Conservation (phyloP, 92 coral and sea anemone species). For the Zoanthus solanderi region DNA sequence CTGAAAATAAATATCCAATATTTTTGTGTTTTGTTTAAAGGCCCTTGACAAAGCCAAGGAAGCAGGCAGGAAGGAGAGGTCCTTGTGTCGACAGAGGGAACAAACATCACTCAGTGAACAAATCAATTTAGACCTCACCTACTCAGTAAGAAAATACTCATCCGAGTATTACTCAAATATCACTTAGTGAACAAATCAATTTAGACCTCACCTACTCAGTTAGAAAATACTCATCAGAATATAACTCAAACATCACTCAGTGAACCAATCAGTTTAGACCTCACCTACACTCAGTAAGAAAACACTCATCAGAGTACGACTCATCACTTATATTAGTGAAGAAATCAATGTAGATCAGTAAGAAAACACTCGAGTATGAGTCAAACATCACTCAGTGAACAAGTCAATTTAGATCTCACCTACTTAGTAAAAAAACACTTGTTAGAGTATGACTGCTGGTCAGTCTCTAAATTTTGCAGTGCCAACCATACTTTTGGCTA, state of each 20-base stretch:
- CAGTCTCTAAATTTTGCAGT: too few species aligned
- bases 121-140: constrained; percentile 94
- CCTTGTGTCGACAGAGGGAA: constrained; percentile 94
- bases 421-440: constrained; percentile 84
- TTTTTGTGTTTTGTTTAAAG: constrained; percentile 40
- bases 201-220: constrained; percentile 97
- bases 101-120: constrained; percentile 95
- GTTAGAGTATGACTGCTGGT: too few species aligned
- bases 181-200: constrained; percentile 94
- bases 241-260: constrained; percentile 76
- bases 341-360: constrained; percentile 93
- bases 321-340: constrained; percentile 77
- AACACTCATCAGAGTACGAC: too few species aligned
- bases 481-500: too few species aligned
- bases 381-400: constrained; percentile 91
- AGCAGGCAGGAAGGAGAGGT: constrained; percentile 97
- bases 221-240: constrained; percentile 37
- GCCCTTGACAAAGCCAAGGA: constrained; percentile 98
- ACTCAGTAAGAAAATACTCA: constrained; percentile 79
- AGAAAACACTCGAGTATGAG: constrained; percentile 39
- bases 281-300: constrained; percentile 91
- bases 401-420: constrained; percentile 91
- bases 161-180: constrained; percentile 55
- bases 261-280: constrained; percentile 94
- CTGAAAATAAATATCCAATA: too few species aligned